phyloP scores from a whole-genome alignment of 2,888 invertebrate species.

The Orchesellides sinensis region DNA sequence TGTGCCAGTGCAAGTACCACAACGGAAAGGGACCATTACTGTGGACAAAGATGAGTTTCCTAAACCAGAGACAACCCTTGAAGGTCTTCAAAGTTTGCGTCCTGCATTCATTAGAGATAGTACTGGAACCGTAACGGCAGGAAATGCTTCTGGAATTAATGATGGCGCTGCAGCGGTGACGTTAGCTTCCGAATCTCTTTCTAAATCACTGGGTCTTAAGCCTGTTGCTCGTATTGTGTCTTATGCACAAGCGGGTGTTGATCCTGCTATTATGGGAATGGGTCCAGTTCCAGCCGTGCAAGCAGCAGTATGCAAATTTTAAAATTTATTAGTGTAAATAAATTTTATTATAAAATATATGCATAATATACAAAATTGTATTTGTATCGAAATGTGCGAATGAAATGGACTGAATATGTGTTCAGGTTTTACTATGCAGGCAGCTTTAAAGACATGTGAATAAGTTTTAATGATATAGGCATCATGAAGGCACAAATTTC shows the following conservation, averaged over 20 bases:
- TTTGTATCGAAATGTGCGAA: too few relatives aligned
- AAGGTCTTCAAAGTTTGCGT: slow-evolving; percentile 81
- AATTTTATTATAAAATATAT: too few relatives aligned
- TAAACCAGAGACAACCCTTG: slow-evolving; percentile 81
- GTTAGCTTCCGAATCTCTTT: slow-evolving; percentile 81
- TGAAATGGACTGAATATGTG: too few relatives aligned
- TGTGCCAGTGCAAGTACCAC: slow-evolving; percentile 81
- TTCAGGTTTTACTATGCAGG: too few relatives aligned
- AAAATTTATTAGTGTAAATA: too few relatives aligned
- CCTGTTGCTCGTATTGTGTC: slow-evolving; percentile 87
- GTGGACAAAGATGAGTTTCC: slow-evolving; percentile 85
- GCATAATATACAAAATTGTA: too few relatives aligned
- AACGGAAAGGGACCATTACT: slow-evolving; percentile 77
- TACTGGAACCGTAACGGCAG: slow-evolving; percentile 84
- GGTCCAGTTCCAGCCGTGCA: slow-evolving; percentile 86
- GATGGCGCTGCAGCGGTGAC: slow-evolving; percentile 94
- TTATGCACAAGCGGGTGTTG: slow-evolving; percentile 87
- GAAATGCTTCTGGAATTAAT: slow-evolving; percentile 88
- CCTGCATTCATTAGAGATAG: slow-evolving; percentile 78
- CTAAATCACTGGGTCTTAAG: slow-evolving; percentile 79
- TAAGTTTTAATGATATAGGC: too few relatives aligned
- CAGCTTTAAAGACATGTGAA: too few relatives aligned
- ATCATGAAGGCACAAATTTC: too few relatives aligned
- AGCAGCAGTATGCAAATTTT: slow-evolving; percentile 80
- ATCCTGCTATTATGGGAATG: slow-evolving; percentile 88